These are phyloP conservation scores for Pseudanteris insignis DNA, from an alignment of 2,888 invertebrate species.

Conservation along the genomic window DNA sequence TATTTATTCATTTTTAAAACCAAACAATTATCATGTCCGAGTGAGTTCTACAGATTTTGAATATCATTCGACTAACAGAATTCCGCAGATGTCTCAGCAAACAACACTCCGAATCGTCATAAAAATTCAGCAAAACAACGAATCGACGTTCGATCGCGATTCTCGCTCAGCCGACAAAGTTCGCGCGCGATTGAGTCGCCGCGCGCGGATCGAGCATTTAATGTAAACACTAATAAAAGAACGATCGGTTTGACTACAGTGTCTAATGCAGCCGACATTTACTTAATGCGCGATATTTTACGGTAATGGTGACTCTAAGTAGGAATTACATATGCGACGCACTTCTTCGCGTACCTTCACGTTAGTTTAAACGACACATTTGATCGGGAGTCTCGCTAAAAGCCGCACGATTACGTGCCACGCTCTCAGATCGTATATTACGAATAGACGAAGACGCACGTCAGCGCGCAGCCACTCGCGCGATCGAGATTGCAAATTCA, in stretches of 20 bases:
- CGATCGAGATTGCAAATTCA: slow-evolving; percentile 55
- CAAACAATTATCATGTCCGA: too few relatives aligned
- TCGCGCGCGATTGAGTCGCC: too few relatives aligned
- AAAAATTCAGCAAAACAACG: too few relatives aligned
- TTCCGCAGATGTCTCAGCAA: too few relatives aligned
- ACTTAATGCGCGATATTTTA: slow-evolving; percentile 57
- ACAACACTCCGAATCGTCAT: too few relatives aligned
- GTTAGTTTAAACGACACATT: slow-evolving; percentile 62
- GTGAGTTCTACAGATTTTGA: too few relatives aligned
- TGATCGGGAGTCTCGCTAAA: slow-evolving; percentile 52
- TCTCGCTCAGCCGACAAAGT: too few relatives aligned
- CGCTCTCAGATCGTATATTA: slow-evolving; percentile 48
- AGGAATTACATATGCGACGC: slow-evolving; percentile 64
- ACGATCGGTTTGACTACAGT: slow-evolving; percentile 40
- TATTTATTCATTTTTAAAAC: too few relatives aligned
- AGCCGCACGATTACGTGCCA: slow-evolving; percentile 48
- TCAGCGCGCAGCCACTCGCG: slow-evolving; percentile 49
- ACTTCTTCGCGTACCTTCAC: slow-evolving; percentile 62
- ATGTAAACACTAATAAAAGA: slow-evolving; percentile 40
- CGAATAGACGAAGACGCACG: slow-evolving; percentile 44
- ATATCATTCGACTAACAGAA: too few relatives aligned
- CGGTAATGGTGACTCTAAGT: slow-evolving; percentile 59
- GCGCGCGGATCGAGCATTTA: too few relatives aligned
- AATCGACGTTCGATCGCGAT: too few relatives aligned
- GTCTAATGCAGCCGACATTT: slow-evolving; percentile 44